phyloP scores from a whole-genome alignment of 2,113 vertebrate species.

The Oryctolagus cuniculus region DNA sequence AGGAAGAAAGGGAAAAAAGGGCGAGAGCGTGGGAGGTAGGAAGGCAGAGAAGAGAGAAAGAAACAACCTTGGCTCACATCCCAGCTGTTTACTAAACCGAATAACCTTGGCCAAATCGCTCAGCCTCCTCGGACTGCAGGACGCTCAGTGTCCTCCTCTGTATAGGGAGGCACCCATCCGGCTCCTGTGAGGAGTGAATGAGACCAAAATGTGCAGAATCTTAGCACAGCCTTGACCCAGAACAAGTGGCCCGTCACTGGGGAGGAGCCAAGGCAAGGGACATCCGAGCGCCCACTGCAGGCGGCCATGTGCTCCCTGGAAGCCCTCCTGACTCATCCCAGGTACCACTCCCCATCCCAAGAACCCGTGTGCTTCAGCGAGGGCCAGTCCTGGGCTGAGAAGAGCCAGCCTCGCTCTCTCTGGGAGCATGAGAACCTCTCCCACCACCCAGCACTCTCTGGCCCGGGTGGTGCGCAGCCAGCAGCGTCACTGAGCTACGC shows the following conservation, averaged over 20 bases:
- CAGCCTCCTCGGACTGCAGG: neutral
- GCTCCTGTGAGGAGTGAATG: neutral
- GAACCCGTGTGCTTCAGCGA: neutral
- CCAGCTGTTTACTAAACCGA: neutral
- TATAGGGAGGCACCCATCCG: neutral
- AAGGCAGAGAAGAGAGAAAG: neutral
- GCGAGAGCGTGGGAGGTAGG: too few species aligned
- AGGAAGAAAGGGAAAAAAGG: neutral
- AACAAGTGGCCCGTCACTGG: accelerated
- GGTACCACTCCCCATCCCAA: neutral
- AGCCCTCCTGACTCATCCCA: neutral
- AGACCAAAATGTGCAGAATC: neutral
- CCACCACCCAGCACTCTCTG: neutral
- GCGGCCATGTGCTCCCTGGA: neutral
- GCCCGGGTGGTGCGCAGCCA: neutral
- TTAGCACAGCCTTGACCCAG: neutral
- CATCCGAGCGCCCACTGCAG: neutral
- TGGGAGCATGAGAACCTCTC: neutral
- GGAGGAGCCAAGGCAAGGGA: neutral
- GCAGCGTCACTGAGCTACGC: neutral
- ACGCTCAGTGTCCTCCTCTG: neutral
- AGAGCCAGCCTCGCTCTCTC: neutral
- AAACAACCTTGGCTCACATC: neutral
- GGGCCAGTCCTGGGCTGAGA: neutral
- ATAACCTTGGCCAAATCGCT: neutral